These are phyloP conservation scores for Styela clava DNA, from an alignment of 23 tunicate genomes.

Conservation along the genomic window DNA sequence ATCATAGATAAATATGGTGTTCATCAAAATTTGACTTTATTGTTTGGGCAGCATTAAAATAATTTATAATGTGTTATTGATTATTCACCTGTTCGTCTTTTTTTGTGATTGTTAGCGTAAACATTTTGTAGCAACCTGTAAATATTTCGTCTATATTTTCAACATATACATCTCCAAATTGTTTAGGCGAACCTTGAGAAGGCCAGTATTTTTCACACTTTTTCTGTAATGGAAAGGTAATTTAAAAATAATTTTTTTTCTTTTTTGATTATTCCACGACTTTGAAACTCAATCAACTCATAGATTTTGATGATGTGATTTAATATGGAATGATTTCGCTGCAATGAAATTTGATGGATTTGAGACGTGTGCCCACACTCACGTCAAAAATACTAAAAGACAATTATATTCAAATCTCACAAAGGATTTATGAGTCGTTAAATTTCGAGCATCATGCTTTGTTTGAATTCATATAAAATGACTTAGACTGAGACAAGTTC, in stretches of 20 bases:
- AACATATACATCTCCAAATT: constrained; percentile 5
- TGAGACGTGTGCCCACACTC: too few species aligned
- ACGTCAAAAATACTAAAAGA: too few species aligned
- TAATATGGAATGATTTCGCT: not conserved
- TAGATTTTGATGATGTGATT: not conserved
- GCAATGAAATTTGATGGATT: too few species aligned
- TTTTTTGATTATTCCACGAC: not conserved
- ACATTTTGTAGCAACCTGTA: not conserved
- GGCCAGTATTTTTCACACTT: constrained; percentile 48
- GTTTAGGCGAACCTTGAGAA: not conserved
- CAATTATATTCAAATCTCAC: not conserved
- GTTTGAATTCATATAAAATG: too few species aligned
- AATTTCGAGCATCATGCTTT: too few species aligned
- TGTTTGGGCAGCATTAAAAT: too few species aligned
- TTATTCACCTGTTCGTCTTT: constrained; percentile 6
- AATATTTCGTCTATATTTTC: not conserved
- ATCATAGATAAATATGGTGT: too few species aligned
- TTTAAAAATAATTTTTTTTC: too few species aligned
- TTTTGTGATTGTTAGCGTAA: constrained; percentile 3
- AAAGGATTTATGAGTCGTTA: too few species aligned
- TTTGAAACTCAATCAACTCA: too few species aligned
- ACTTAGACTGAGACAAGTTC: too few species aligned
- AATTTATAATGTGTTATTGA: not conserved
- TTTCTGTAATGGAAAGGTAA: constrained; percentile 3
- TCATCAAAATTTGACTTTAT: too few species aligned